Conservation (phyloP, 37 sponge, comb jelly and placozoan genomes). For the Aphrocallistes beatrix region DNA sequence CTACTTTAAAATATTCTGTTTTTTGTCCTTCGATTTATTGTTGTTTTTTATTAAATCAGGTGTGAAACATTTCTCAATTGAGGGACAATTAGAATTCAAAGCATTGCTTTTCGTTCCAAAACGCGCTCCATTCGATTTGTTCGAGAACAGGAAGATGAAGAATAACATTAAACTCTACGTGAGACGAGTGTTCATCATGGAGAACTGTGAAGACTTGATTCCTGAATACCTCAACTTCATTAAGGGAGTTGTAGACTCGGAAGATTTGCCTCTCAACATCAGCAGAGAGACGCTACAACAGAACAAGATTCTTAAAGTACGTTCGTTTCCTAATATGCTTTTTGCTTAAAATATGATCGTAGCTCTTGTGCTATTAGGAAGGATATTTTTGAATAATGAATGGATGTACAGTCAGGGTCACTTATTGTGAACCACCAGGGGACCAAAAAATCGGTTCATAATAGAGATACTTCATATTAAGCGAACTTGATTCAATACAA, state of each 20-base stretch:
- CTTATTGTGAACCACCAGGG: too few species aligned
- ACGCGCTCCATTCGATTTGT: slow-evolving; percentile 95
- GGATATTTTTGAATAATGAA: background rate
- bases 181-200: slow-evolving; percentile 99
- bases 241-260: slow-evolving; percentile 93
- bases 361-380: background rate
- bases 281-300: slow-evolving; percentile 97
- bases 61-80: slow-evolving; percentile 98
- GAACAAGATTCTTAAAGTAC: slow-evolving; percentile 94
- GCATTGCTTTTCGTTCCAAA: slow-evolving; percentile 91
- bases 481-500: too few species aligned
- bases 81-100: slow-evolving; percentile 95
- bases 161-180: slow-evolving; percentile 99
- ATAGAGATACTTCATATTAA: too few species aligned
- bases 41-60: too few species aligned
- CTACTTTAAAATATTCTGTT: too few species aligned
- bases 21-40: too few species aligned
- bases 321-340: background rate
- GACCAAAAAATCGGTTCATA: too few species aligned
- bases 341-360: background rate
- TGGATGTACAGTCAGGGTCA: too few species aligned
- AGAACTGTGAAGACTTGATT: slow-evolving; percentile 96
- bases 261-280: slow-evolving; percentile 97
- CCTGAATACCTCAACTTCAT: slow-evolving; percentile 98
- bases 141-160: slow-evolving; percentile 95